Evolutionary conservation across 2,797 vertebrate species (phyloP).

Genomic region (Morelia viridis): DNA sequence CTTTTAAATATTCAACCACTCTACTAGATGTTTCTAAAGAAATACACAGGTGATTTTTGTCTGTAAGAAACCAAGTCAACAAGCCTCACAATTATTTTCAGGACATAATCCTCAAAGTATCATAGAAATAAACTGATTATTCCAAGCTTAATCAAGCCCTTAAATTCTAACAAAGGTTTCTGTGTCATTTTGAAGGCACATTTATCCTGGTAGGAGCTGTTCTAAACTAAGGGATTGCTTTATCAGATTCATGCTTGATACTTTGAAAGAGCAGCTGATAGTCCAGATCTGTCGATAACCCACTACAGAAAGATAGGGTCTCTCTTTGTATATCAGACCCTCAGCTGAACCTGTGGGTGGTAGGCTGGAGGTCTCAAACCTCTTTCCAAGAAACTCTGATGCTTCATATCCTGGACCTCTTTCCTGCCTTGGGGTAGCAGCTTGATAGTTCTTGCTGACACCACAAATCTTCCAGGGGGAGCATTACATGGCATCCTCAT

Average conservation of each 20-base stretch:
- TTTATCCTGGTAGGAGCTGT: not conserved
- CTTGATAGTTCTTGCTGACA: not conserved
- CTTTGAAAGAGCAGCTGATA: not conserved
- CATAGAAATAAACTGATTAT: not conserved
- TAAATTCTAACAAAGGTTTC: not conserved
- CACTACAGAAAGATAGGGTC: not conserved
- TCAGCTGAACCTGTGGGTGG: not conserved
- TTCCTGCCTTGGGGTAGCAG: not conserved
- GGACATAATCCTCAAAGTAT: not conserved
- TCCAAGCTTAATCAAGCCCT: not conserved
- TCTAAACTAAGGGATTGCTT: not conserved
- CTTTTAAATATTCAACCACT: not conserved
- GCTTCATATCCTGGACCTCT: not conserved
- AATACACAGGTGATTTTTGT: not conserved
- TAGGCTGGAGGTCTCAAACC: not conserved
- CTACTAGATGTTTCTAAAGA: not conserved
- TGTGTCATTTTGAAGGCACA: not conserved
- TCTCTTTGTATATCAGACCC: not conserved
- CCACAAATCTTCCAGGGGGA: not conserved
- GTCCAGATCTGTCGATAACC: not conserved
- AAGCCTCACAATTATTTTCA: conserved; percentile 12
- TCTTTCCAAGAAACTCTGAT: not conserved
- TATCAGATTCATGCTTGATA: not conserved
- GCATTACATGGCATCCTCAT: not conserved
- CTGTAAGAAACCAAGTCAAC: conserved; percentile 15